Evolutionary conservation across 1,140 invertebrate genomes (phyloP).

Genomic region (Oreohelix idahoensis): DNA sequence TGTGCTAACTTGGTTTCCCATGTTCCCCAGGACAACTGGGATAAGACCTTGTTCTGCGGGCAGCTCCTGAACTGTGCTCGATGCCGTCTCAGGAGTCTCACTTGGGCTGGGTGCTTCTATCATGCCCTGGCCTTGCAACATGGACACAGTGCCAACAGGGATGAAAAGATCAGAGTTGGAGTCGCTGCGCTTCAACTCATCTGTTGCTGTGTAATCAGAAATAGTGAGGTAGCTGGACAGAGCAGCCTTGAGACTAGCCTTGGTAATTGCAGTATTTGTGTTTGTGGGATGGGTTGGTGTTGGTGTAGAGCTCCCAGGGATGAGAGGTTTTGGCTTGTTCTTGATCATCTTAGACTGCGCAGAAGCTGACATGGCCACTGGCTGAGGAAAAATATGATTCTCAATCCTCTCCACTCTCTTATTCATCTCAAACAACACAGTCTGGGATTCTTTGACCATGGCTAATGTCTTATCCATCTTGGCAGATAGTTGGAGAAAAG

Average conservation of each 20-base stretch:
- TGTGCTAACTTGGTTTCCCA: not conserved
- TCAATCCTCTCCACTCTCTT: conserved; percentile 44
- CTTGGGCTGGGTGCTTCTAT: conserved; percentile 36
- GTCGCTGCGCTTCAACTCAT: conserved; percentile 44
- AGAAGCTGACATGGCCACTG: not conserved
- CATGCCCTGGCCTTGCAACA: conserved; percentile 35
- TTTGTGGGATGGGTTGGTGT: not conserved
- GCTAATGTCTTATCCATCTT: conserved; percentile 45
- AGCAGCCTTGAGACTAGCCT: conserved; percentile 44
- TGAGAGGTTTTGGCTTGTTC: conserved; percentile 22
- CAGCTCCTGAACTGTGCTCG: conserved; percentile 42
- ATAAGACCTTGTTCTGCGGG: conserved; percentile 39
- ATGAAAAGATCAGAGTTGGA: conserved; percentile 49
- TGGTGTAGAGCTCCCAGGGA: conserved; percentile 21
- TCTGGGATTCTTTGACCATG: conserved; percentile 41
- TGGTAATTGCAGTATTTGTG: conserved; percentile 33
- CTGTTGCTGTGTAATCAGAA: conserved; percentile 45
- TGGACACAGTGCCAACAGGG: conserved; percentile 44
- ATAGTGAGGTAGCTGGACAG: conserved; percentile 48
- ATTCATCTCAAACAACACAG: conserved; percentile 38
- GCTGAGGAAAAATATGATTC: conserved; percentile 33
- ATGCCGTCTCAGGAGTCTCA: conserved; percentile 39
- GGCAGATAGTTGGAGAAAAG: conserved; percentile 34
- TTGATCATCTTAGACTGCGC: not conserved
- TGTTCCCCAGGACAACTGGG: conserved; percentile 20